Percentiles rank a stretch among this genome's conserved stretches.
Evolutionary conservation across 2,113 vertebrate genomes (phyloP).

Genomic region (Pseudopodoces humilis): DNA sequence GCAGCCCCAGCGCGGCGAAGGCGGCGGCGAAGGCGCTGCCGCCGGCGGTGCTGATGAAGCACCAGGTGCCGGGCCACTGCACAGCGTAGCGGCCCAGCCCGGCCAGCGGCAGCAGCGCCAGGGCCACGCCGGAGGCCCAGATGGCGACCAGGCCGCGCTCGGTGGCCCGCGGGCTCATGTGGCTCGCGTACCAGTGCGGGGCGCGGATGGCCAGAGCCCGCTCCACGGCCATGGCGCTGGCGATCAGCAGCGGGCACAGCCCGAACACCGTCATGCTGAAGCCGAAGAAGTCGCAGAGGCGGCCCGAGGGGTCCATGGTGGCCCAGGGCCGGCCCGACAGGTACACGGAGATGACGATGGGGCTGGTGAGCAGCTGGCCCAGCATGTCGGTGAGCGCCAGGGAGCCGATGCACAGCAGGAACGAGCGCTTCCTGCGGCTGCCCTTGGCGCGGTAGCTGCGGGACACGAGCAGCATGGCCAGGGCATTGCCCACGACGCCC

Average conservation of each 20-base stretch:
- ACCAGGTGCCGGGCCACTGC: conserved; percentile 98
- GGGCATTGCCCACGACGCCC: conserved; percentile 89
- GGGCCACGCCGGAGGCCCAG: conserved; percentile 79
- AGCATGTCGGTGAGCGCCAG: conserved; percentile 90
- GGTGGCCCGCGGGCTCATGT: conserved; percentile 86
- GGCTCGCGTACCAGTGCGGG: conserved; percentile 92
- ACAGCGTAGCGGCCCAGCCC: conserved; percentile 85
- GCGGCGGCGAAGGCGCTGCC: conserved; percentile 85
- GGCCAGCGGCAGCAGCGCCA: conserved; percentile 86
- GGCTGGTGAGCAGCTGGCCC: conserved; percentile 91
- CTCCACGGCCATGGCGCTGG: conserved; percentile 93
- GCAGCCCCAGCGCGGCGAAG: conserved; percentile 87
- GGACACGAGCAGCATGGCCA: conserved; percentile 88
- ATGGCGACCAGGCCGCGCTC: conserved; percentile 77
- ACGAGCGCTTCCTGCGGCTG: conserved; percentile 85
- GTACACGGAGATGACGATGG: conserved; percentile 93
- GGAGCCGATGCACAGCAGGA: conserved; percentile 93
- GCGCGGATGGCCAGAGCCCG: conserved; percentile 87
- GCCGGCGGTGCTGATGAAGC: conserved; percentile 84
- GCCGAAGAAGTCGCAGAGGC: conserved; percentile 90
- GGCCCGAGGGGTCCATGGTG: conserved; percentile 81
- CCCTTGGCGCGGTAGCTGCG: conserved; percentile 85
- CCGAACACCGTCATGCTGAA: conserved; percentile 93
- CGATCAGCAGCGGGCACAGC: conserved; percentile 89
- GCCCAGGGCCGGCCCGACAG: conserved; percentile 79